Evolutionary conservation across 1,140 invertebrate species (phyloP).

Genomic region (Phocides pigmalion): DNA sequence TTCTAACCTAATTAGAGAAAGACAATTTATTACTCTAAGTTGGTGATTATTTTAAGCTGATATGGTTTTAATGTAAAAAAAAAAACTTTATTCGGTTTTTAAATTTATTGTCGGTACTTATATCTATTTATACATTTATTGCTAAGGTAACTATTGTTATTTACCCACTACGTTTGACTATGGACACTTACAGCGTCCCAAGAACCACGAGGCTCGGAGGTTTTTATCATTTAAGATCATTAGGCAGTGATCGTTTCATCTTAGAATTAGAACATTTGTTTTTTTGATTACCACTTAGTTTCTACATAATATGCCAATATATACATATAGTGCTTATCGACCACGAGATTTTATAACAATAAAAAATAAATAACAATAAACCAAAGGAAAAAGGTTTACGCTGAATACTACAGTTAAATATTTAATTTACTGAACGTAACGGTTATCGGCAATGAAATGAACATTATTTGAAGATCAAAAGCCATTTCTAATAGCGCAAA

Average conservation of each 20-base stretch:
- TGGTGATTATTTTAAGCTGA: no score
- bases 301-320: conserved; percentile 34
- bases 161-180: conserved; percentile 77
- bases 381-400: background rate
- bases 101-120: conserved; percentile 59
- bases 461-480: no score
- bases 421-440: no score
- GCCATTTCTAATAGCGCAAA: no score
- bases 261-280: conserved; percentile 41
- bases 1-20: no score
- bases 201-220: conserved; percentile 51
- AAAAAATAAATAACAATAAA: conserved; percentile 39
- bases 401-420: no score
- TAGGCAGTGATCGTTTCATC: conserved; percentile 63
- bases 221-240: conserved; percentile 57
- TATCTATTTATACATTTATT: conserved; percentile 64
- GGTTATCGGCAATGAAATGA: no score
- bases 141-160: conserved; percentile 76
- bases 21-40: no score
- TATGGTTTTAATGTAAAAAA: background rate
- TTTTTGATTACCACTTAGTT: conserved; percentile 47
- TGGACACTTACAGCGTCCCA: conserved; percentile 60
- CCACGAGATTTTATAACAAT: conserved; percentile 21
- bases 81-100: background rate
- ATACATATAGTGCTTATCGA: conserved; percentile 32